A percentile compares a stretch with the other conserved stretches of the same genome.
Conservation (phyloP, 2,797 vertebrate species). For the Chrysocyon brachyurus region DNA sequence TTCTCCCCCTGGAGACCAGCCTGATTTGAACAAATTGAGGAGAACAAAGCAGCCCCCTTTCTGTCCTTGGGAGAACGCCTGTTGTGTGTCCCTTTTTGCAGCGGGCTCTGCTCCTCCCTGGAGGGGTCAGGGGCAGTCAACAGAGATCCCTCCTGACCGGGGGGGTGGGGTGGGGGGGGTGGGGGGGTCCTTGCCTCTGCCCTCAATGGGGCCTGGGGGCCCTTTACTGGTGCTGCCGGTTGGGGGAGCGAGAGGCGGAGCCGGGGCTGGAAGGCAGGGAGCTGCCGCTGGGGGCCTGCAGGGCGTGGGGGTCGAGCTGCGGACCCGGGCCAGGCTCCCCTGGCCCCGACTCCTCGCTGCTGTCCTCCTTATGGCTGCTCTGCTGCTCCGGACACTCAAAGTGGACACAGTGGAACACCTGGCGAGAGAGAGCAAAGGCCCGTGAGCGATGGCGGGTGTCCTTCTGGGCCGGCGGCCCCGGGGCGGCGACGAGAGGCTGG, state of each 20-base stretch:
- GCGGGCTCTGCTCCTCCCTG: slow-evolving; percentile 75
- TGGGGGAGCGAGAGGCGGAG: slow-evolving; percentile 74
- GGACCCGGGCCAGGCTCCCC: slow-evolving; percentile 84
- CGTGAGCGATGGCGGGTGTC: rapidly evolving
- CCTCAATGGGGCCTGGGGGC: not conserved
- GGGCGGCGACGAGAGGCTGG: not conserved
- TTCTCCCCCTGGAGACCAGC: slow-evolving; percentile 78
- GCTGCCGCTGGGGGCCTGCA: slow-evolving; percentile 88
- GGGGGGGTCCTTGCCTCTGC: not conserved
- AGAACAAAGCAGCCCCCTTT: slow-evolving; percentile 72
- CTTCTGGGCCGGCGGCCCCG: not conserved
- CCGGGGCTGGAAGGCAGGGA: slow-evolving; percentile 88
- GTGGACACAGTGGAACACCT: slow-evolving; percentile 99
- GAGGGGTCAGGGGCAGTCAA: slow-evolving; percentile 32
- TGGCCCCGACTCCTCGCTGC: slow-evolving; percentile 87
- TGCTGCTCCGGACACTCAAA: slow-evolving; percentile 97
- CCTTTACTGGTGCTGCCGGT: slow-evolving; percentile 79
- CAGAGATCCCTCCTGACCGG: slow-evolving; percentile 69
- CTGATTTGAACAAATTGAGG: slow-evolving; percentile 82
- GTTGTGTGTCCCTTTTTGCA: slow-evolving; percentile 72
- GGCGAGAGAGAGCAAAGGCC: slow-evolving; percentile 62
- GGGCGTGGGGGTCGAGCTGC: slow-evolving; percentile 86
- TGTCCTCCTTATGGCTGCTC: slow-evolving; percentile 91
- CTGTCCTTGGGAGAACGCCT: slow-evolving; percentile 83
- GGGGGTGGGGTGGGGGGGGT: slow-evolving; percentile 56